A percentile compares a stretch with the other conserved stretches of the same genome.
Conservation (phyloP, 2,797 vertebrate genomes). For the Protonibea diacanthus region DNA sequence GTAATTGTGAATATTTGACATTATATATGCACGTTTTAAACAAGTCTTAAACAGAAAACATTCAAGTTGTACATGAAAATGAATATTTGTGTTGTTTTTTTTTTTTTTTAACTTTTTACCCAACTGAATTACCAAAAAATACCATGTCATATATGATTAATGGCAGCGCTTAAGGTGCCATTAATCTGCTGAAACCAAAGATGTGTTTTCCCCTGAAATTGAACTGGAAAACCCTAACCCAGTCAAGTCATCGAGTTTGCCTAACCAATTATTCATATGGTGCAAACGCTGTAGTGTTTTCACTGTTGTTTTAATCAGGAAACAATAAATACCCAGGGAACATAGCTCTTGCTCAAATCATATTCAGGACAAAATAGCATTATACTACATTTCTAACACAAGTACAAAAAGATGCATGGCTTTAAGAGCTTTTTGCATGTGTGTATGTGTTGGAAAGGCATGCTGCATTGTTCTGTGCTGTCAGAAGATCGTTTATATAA, state of each 20-base stretch:
- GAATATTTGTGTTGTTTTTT: not conserved
- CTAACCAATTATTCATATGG: not conserved
- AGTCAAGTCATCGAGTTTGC: not conserved
- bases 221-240: not conserved
- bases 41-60: no score
- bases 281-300: not conserved
- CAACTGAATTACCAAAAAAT: not conserved
- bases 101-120: not conserved
- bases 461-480: constrained; percentile 5
- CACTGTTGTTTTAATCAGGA: constrained; percentile 24
- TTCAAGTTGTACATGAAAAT: no score
- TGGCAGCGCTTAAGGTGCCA: not conserved
- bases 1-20: not conserved
- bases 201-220: not conserved
- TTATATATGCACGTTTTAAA: not conserved
- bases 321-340: not conserved
- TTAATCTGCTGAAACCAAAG: not conserved
- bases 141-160: not conserved
- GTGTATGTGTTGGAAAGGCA: not conserved
- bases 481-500: constrained; percentile 6
- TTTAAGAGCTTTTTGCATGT: not conserved
- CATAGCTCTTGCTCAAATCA: not conserved
- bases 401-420: not conserved
- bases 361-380: constrained; percentile 4
- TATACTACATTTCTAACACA: constrained; percentile 1